phyloP scores from a whole-genome alignment of 2,113 vertebrate species.

The Psittacus erithacus region DNA sequence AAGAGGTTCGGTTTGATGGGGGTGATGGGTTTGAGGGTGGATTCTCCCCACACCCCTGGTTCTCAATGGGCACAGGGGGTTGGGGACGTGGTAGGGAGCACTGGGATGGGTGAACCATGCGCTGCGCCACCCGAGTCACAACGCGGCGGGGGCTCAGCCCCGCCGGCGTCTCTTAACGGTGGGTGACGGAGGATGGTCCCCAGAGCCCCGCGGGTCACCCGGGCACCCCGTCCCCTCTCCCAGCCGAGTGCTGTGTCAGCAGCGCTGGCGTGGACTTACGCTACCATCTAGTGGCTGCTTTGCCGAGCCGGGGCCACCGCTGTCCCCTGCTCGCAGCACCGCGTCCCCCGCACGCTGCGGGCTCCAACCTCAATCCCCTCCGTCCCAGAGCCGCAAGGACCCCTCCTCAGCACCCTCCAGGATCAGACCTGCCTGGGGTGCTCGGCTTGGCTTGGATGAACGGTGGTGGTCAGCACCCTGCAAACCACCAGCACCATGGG shows the following conservation, averaged over 20 bases:
- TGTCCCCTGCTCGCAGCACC: not conserved
- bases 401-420: not conserved
- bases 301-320: not conserved
- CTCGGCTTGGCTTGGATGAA: not conserved
- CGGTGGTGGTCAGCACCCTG: not conserved
- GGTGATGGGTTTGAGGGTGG: accelerated
- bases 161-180: accelerated
- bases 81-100: accelerated
- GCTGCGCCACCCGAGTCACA: not conserved
- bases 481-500: not conserved
- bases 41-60: accelerated
- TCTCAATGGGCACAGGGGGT: not conserved
- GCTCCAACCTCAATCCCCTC: not conserved
- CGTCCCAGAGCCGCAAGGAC: not conserved
- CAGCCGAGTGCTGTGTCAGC: conserved; percentile 59
- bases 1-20: not conserved
- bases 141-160: not conserved
- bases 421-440: not conserved
- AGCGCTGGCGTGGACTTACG: conserved; percentile 45
- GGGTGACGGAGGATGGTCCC: not conserved
- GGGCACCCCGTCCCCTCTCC: not conserved
- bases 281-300: conserved; percentile 66
- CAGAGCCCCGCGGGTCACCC: conserved; percentile 14
- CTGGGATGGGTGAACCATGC: accelerated
- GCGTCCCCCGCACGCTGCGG: not conserved